A percentile compares a stretch with the other conserved stretches of the same genome.
Conservation (phyloP, 2,113 vertebrate species). For the Mohoua ochrocephala region DNA sequence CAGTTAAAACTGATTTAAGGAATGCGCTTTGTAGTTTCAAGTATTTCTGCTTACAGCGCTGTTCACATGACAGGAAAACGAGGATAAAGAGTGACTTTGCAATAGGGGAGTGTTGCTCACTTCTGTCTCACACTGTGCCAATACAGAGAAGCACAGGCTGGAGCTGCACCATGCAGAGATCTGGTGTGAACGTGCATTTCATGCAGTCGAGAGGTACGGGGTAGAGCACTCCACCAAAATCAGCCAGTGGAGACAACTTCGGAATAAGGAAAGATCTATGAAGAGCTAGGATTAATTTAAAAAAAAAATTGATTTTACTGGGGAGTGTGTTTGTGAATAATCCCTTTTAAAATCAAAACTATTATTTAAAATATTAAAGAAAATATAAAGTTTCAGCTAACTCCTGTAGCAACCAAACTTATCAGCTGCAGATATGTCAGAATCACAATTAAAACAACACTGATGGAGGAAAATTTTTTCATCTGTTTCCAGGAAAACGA, state of each 20-base stretch:
- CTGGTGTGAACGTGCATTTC: fast-evolving
- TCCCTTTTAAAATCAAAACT: background rate
- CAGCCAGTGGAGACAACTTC: background rate
- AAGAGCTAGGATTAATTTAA: background rate
- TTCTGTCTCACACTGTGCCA: background rate
- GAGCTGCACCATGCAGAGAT: background rate
- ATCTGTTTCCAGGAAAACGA: background rate
- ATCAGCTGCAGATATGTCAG: background rate
- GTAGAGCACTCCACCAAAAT: background rate
- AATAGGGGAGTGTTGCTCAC: background rate
- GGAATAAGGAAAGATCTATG: background rate
- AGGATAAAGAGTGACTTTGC: constrained; percentile 2
- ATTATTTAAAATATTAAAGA: background rate
- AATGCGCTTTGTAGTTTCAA: background rate
- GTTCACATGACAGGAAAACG: background rate
- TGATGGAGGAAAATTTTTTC: background rate
- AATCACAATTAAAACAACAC: background rate
- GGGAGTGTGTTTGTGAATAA: background rate
- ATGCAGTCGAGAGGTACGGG: background rate
- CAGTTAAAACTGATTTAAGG: background rate
- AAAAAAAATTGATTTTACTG: fast-evolving
- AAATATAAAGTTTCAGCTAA: background rate
- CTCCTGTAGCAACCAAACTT: background rate
- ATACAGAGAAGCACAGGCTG: background rate
- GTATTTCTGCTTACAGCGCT: background rate